phyloP scores from a whole-genome alignment of 2,888 invertebrate species.

The Caenorhabditis japonica region DNA sequence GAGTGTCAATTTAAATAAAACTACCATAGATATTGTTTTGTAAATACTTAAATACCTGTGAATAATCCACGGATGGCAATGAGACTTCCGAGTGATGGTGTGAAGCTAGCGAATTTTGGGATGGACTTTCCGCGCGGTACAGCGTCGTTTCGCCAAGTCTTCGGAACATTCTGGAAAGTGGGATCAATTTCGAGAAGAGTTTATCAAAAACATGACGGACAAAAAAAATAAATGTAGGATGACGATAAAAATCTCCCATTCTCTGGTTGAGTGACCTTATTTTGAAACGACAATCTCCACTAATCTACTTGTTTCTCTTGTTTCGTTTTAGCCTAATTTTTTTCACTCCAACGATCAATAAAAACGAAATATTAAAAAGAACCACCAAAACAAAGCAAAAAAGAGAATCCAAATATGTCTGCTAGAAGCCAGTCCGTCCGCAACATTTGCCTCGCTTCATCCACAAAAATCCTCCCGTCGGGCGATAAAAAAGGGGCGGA shows the following conservation, averaged over 20 bases:
- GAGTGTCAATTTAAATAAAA: too few relatives aligned
- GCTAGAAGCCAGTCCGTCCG: not conserved
- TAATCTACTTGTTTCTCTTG: constrained; percentile 5
- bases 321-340: not conserved
- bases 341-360: too few relatives aligned
- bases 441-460: not conserved
- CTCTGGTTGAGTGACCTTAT: constrained; percentile 35
- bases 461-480: constrained; percentile 46
- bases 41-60: constrained; percentile 17
- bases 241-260: constrained; percentile 19
- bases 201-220: constrained; percentile 1
- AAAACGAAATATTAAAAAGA: too few relatives aligned
- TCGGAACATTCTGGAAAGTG: constrained; percentile 40
- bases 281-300: constrained; percentile 18
- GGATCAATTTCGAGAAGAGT: not conserved
- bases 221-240: not conserved
- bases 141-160: constrained; percentile 46
- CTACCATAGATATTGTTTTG: too few relatives aligned
- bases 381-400: not conserved
- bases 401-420: not conserved
- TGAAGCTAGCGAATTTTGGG: constrained; percentile 32
- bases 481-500: not conserved
- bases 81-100: constrained; percentile 45
- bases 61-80: constrained; percentile 42
- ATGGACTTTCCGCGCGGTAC: constrained; percentile 51